Base-by-base conservation (phyloP, 2,797 vertebrate species). In the Phalloptychus januarius region DNA sequence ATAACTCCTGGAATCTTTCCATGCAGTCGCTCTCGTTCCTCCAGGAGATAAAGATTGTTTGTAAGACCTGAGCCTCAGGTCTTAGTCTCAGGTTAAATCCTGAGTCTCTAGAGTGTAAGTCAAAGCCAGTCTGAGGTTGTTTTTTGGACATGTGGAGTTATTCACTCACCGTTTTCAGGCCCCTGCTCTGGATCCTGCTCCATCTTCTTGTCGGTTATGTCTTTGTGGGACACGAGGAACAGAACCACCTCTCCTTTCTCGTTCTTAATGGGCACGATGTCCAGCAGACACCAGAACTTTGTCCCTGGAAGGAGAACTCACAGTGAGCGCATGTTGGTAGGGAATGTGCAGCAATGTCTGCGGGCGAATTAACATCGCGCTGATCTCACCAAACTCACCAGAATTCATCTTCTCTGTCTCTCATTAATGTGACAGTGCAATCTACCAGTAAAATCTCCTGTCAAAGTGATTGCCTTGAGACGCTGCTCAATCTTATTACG, bases 281-380 rank as follows among this genome's bases (percentile, higher is more conserved):
- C 95, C 91, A 97, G 88, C 72, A 97, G 95, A 93, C 96, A 97
- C 96, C 96, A 96, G 90, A 97, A 97, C 90, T 96, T 93, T 58
- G 95, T 91, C 77, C 96, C 96, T 97, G 89, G 3, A 83, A 71
- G 38, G 28, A 71, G 71, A 48, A 85, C 36, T 83, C 28, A 63
- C 0, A 12, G n/a, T 40, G 83, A 42, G 74, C 20, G 61, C 11
- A 18, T 18, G 25, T 61, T 20, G 33, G 7, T 23, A 18, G 28
- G 52, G 33, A 25, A 44, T 7, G 8, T 7, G 3, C 73, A 45
- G 13, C 2, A 40, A 25, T 7, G 12, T 3, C 4, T 18, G 61
- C 7, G 28, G 6, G 2, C 33, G n/a, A 40, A 72, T 58, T 45
- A 61, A 61, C 2, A 18, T 23, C 8, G 25, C 2, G 20, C 31